These are phyloP conservation scores for Sciurus niger DNA, from an alignment of 2,113 vertebrate genomes.

Conservation along the genomic window DNA sequence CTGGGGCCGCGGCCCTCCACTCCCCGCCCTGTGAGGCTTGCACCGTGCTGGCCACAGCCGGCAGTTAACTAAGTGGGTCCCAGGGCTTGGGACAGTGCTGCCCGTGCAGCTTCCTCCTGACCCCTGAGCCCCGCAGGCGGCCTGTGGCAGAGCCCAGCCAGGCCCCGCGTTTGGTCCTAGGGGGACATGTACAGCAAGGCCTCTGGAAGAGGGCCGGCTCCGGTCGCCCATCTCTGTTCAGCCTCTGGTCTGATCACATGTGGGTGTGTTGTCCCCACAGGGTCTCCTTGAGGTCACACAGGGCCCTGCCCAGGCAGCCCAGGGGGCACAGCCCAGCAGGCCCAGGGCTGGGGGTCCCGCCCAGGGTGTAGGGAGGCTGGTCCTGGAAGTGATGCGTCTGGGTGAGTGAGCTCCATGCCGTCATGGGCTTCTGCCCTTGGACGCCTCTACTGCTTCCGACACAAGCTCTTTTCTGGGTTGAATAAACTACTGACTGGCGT, in stretches of 20 bases:
- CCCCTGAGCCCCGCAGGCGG: neutral
- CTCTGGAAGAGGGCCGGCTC: fast-evolving
- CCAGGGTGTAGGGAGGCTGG: fast-evolving
- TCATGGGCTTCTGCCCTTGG: too few species aligned
- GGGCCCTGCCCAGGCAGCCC: too few species aligned
- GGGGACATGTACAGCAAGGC: fast-evolving
- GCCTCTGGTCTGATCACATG: fast-evolving
- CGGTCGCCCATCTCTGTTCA: too few species aligned
- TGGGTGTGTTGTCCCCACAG: neutral
- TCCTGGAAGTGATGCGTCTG: neutral
- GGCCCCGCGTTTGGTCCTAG: neutral
- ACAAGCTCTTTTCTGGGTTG: neutral
- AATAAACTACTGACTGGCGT: neutral
- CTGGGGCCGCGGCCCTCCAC: fast-evolving
- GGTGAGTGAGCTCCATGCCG: neutral
- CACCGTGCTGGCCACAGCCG: neutral
- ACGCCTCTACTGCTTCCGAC: neutral
- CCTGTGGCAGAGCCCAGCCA: fast-evolving
- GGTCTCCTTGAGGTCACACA: fast-evolving
- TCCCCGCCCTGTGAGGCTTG: neutral
- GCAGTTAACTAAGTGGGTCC: neutral
- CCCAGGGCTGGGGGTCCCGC: neutral
- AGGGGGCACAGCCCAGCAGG: neutral
- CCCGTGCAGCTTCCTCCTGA: neutral
- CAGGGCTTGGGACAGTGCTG: neutral